phyloP scores from a whole-genome alignment of 2,113 vertebrate species.

The Meriones unguiculatus region DNA sequence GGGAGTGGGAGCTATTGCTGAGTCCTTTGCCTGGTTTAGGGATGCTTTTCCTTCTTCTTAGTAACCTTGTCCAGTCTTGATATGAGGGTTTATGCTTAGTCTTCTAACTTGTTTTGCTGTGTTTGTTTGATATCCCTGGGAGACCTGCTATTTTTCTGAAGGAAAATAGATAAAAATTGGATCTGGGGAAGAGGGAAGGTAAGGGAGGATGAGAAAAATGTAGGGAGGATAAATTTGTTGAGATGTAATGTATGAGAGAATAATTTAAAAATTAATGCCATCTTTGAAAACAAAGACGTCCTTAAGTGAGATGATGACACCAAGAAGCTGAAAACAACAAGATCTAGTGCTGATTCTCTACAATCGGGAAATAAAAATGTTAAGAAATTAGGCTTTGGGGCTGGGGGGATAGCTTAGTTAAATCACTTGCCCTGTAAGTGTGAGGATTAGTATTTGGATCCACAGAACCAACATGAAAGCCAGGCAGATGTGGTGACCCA shows the following conservation, averaged over 20 bases:
- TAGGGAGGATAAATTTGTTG: too few species aligned
- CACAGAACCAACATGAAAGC: background rate
- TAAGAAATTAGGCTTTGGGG: background rate
- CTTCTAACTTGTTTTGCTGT: background rate
- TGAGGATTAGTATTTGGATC: background rate
- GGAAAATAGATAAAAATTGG: background rate
- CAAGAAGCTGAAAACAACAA: background rate
- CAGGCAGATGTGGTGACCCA: background rate
- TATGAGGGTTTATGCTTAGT: background rate
- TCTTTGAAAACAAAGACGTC: background rate
- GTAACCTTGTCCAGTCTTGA: background rate
- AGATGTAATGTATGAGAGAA: background rate
- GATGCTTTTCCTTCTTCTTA: background rate
- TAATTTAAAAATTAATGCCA: background rate
- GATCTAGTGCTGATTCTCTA: background rate
- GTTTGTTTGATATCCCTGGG: background rate
- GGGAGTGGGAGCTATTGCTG: background rate
- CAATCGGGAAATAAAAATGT: background rate
- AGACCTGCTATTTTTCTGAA: background rate
- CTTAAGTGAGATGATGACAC: background rate
- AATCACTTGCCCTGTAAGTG: background rate
- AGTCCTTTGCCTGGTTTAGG: background rate
- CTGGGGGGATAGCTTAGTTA: background rate
- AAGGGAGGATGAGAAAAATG: background rate
- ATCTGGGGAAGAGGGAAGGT: background rate